Conservation (phyloP, 2,888 invertebrate genomes). For the Lepeophtheirus nordmannii region DNA sequence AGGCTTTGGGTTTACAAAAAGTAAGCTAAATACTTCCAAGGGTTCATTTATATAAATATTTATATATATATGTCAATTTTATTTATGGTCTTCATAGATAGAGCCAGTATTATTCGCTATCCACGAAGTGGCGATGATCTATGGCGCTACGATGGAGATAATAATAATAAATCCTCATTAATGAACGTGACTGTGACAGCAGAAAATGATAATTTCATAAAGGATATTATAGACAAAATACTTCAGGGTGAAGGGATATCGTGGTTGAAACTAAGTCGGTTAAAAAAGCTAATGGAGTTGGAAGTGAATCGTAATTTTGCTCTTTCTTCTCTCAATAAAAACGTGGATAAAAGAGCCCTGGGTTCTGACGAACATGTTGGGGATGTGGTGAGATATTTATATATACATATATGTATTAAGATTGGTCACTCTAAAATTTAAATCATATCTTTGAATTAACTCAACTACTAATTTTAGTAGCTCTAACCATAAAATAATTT, state of each 20-base stretch:
- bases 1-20: constrained; percentile 5
- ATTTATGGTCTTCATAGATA: neutral
- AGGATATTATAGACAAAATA: constrained; percentile 42
- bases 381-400: constrained; percentile 68
- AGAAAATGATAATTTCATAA: constrained; percentile 28
- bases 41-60: neutral
- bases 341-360: constrained; percentile 66
- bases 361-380: constrained; percentile 92
- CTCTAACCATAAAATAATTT: no score
- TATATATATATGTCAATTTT: neutral
- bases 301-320: constrained; percentile 93
- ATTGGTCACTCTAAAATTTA: no score
- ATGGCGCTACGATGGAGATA: neutral
- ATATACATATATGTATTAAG: no score
- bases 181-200: constrained; percentile 25
- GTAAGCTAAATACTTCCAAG: neutral
- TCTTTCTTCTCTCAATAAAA: constrained; percentile 81
- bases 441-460: no score
- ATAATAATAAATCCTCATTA: neutral
- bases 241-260: constrained; percentile 85
- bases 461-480: no score
- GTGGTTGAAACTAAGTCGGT: constrained; percentile 79
- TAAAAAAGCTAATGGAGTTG: constrained; percentile 94
- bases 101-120: constrained; percentile 10
- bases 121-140: neutral